Conservation (phyloP, 2,113 vertebrate genomes). For the Brienomyrus brachyistius region DNA sequence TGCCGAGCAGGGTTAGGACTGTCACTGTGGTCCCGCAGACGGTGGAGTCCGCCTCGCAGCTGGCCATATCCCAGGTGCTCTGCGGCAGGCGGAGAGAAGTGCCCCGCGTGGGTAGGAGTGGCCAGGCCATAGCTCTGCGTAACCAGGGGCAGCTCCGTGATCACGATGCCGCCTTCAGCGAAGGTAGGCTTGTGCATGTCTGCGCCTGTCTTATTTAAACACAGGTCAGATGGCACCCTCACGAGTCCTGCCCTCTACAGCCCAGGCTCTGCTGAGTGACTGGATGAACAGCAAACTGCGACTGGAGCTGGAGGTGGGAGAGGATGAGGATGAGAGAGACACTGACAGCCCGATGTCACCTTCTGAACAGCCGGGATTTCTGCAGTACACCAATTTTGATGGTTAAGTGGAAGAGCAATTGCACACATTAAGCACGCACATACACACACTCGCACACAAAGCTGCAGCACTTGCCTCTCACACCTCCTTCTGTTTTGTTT, state of each 20-base stretch:
- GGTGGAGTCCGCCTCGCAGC: constrained; percentile 65
- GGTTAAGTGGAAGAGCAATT: constrained; percentile 58
- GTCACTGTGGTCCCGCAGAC: constrained; percentile 48
- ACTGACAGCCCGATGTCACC: constrained; percentile 22
- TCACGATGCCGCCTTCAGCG: constrained; percentile 64
- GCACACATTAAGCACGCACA: neutral
- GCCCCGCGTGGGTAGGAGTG: constrained; percentile 29
- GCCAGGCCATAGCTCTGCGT: constrained; percentile 48
- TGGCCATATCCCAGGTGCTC: constrained; percentile 68
- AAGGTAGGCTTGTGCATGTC: constrained; percentile 61
- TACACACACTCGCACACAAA: neutral
- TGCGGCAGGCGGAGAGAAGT: constrained; percentile 36
- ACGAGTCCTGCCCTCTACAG: constrained; percentile 45
- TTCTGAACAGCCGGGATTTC: neutral
- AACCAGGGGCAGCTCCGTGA: constrained; percentile 61
- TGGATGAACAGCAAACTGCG: constrained; percentile 78
- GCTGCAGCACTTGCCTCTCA: neutral
- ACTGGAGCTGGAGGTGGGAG: constrained; percentile 59
- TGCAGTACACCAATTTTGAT: constrained; percentile 61
- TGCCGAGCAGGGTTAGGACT: neutral
- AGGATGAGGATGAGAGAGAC: constrained; percentile 49
- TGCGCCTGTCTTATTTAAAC: neutral
- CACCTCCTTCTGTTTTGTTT: constrained; percentile 21
- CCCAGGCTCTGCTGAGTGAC: constrained; percentile 70
- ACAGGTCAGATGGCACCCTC: neutral